Base-by-base conservation (phyloP, 2,888 invertebrate genomes). In the Drosophila parthenogenetica region DNA sequence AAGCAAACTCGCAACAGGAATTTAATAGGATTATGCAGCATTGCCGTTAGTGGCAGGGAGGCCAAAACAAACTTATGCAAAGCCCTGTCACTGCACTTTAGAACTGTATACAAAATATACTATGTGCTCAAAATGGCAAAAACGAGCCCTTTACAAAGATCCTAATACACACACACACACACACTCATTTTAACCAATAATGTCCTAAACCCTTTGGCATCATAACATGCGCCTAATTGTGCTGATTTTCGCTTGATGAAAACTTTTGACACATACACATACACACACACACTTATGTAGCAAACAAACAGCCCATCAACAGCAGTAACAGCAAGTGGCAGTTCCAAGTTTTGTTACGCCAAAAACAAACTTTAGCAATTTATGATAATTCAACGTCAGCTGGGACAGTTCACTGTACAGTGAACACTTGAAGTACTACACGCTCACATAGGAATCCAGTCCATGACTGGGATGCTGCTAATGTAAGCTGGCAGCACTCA, bases 321-420 rank as follows among this genome's bases (percentile, higher is more conserved):
- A 60, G 39, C 59, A 51, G 60, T 22, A 29, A 50, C 67, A 64
- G 67, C 64, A 76, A 73, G 69, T 68, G 74, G 63, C 73, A 70
- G 64, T 53, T 54, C 63, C 76, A 79, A 82, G 82, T 85, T 87
- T 87, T 75, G 82, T 82, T 87, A 73, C 76, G 81, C 80, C 79
- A 79, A 83, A 87, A 89, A 83, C 87, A 89, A 87, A 87, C 89
- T 87, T 89, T 78, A 82, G 83, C 87, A 90, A 89, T 90, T 90
- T 90, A 90, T 90, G 90, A 89, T 90, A 90, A 90, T 89, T 90
- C 89, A 83, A 90, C 90, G 89, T 89, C 90, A 90, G 90, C 89
- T 90, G 90, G 85, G 89, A 89, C 87, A 89, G 89, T 87, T 40
- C 60, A 42, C 48, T 45, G 57, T 32, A 48, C 54, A 73, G 71